These are phyloP conservation scores for Akabosia matsudoensis DNA, from an alignment of 1,140 invertebrate genomes.

Conservation along the genomic window DNA sequence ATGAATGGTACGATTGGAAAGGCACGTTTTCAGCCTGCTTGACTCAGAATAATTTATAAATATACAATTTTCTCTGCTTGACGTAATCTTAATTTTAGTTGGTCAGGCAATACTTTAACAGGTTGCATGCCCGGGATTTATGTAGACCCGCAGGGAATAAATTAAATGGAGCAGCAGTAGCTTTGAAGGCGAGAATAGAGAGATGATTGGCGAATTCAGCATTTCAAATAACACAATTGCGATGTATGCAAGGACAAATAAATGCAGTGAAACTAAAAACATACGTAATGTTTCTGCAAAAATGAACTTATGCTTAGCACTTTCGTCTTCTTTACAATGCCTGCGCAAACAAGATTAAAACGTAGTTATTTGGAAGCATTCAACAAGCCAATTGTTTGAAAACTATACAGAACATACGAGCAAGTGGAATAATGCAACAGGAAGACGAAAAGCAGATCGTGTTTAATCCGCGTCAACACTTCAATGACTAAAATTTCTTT, in stretches of 20 bases:
- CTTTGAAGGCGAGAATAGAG: no score
- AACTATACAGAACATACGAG: no score
- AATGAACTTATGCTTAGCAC: background rate
- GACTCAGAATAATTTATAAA: background rate
- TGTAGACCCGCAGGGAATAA: no score
- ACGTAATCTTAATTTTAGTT: no score
- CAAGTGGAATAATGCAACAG: no score
- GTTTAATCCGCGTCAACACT: background rate
- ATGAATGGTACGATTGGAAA: background rate
- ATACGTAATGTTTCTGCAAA: background rate
- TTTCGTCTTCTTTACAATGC: background rate
- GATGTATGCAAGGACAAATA: no score
- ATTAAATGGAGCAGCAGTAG: no score
- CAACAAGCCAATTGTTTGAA: background rate
- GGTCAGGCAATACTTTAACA: background rate
- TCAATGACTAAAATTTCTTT: background rate
- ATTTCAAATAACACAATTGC: no score
- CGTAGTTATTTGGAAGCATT: background rate
- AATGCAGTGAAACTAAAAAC: no score
- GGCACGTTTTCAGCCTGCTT: background rate
- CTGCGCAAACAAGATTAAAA: conserved; percentile 8
- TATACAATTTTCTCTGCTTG: background rate
- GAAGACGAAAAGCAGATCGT: background rate
- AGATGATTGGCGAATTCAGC: no score
- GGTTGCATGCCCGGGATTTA: background rate